These are phyloP conservation scores for Manis crassicaudata DNA, from an alignment of 2,797 vertebrate species.

Conservation along the genomic window DNA sequence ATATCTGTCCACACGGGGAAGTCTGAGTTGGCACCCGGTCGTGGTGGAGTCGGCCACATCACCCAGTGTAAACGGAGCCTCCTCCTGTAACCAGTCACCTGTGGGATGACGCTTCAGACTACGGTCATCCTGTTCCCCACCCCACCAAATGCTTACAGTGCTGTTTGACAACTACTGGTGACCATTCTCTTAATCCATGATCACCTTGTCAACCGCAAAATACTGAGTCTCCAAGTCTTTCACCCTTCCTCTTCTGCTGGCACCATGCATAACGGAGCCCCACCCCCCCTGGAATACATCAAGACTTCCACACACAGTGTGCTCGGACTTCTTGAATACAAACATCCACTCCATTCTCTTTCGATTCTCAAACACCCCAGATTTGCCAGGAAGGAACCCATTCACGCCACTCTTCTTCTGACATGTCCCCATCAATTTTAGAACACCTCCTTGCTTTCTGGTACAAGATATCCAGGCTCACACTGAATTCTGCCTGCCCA, in stretches of 20 bases:
- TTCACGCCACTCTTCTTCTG: not conserved
- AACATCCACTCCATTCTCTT: not conserved
- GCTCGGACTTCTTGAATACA: not conserved
- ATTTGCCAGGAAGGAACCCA: not conserved
- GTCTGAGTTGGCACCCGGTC: not conserved
- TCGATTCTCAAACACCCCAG: not conserved
- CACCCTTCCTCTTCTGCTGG: too few species aligned
- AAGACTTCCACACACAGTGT: not conserved
- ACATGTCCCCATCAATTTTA: not conserved
- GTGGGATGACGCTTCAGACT: not conserved
- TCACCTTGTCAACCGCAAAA: not conserved
- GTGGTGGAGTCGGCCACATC: not conserved
- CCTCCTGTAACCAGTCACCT: not conserved
- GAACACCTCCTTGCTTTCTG: slow-evolving; percentile 7
- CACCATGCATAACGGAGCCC: not conserved
- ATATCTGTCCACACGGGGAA: not conserved
- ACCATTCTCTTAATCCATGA: not conserved
- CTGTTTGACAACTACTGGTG: not conserved
- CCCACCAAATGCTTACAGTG: not conserved
- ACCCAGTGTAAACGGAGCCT: not conserved
- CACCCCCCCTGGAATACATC: not conserved
- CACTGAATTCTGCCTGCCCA: not conserved
- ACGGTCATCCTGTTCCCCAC: not conserved
- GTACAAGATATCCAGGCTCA: not conserved
- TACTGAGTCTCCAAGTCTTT: not conserved